Conservation (phyloP, 1,140 invertebrate genomes). For the Penaeus indicus region DNA sequence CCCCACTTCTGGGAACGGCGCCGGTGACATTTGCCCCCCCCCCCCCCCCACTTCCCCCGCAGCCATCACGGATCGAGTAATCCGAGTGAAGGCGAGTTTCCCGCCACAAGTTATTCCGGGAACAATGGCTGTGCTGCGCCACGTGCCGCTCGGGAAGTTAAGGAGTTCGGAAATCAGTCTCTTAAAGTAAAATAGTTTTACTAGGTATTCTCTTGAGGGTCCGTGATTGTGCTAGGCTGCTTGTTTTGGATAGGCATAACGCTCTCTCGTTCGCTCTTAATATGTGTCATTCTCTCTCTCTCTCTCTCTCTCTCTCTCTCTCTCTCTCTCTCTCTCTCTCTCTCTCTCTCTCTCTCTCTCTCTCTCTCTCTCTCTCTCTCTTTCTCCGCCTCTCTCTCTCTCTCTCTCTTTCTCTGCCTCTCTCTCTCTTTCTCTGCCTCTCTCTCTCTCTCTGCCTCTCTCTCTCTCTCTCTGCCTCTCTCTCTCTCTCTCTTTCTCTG, state of each 20-base stretch:
- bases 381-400: neutral
- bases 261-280: conserved; percentile 6
- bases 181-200: no score
- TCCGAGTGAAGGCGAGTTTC: no score
- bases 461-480: conserved; percentile 31
- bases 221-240: neutral
- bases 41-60: no score
- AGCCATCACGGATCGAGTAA: no score
- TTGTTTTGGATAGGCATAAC: conserved; percentile 11
- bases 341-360: conserved; percentile 29
- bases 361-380: neutral
- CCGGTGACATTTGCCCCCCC: no score
- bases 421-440: conserved; percentile 6
- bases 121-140: no score
- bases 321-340: conserved; percentile 31
- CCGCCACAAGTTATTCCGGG: no score
- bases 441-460: conserved; percentile 1
- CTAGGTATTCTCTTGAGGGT: no score
- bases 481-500: neutral
- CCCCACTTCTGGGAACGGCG: no score
- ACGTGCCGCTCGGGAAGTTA: no score
- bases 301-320: conserved; percentile 8
- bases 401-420: neutral
- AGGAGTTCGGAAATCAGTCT: no score
- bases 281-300: no score